These are phyloP conservation scores for Paedocypris micromegethes DNA, from an alignment of 2,797 vertebrate genomes.

Conservation along the genomic window DNA sequence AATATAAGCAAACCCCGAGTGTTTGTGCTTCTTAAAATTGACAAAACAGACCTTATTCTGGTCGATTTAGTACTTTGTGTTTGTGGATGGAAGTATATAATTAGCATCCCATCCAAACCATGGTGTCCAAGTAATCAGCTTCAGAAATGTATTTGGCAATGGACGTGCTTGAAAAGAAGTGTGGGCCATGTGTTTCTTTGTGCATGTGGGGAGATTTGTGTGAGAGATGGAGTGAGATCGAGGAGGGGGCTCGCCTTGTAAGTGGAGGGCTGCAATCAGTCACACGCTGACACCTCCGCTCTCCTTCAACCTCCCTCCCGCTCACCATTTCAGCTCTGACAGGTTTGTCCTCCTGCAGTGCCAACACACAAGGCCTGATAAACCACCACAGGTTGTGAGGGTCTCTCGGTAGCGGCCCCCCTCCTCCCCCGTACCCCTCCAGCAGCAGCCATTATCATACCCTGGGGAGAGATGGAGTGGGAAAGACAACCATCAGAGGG, in stretches of 20 bases:
- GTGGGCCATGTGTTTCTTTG: slow-evolving; percentile 4
- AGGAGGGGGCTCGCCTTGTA: slow-evolving; percentile 31
- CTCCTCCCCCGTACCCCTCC: slow-evolving; percentile 16
- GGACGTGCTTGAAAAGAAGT: background rate
- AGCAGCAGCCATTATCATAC: slow-evolving; percentile 41
- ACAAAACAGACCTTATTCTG: no score
- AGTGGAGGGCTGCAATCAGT: slow-evolving; percentile 33
- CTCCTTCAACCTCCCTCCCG: slow-evolving; percentile 23
- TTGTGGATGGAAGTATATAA: no score
- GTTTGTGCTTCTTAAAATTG: no score
- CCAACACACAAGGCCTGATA: slow-evolving; percentile 33
- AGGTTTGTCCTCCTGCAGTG: slow-evolving; percentile 24
- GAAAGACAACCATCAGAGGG: slow-evolving; percentile 11
- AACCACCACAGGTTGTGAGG: slow-evolving; percentile 24
- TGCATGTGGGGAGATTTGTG: slow-evolving; percentile 22
- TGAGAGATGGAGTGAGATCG: slow-evolving; percentile 10
- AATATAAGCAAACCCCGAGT: no score
- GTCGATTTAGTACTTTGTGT: no score
- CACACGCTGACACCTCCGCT: slow-evolving; percentile 32
- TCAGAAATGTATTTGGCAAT: background rate
- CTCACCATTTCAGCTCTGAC: slow-evolving; percentile 31
- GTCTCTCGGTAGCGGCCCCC: slow-evolving; percentile 29
- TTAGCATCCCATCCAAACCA: no score
- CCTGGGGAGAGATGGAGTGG: slow-evolving; percentile 47
- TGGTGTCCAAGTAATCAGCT: background rate